Base-by-base conservation (phyloP, 1,140 invertebrate species). In the Drosophila repletoides region DNA sequence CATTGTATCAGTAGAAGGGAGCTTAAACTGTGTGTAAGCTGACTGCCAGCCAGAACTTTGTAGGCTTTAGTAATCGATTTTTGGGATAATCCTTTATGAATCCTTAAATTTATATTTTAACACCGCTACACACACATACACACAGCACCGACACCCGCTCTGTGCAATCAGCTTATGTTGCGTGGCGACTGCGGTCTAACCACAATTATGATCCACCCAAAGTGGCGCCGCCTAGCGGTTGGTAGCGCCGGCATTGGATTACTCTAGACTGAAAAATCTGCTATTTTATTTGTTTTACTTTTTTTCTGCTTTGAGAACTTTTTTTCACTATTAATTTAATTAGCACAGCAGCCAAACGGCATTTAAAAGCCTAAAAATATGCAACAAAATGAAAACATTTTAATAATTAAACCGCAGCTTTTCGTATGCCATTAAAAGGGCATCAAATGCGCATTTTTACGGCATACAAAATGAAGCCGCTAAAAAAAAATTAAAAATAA, bases 341-440 rank as follows among this genome's bases (percentile, higher is more conserved):
- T 77, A 84, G 74, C 60, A 34, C 65, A 41, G 3, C 34, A 60
- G 59, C 49, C 63, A 43, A 38, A 24, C 3, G 21, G n/a, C 55
- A 80, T 66, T 71, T 72, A 34, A 61, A 71, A 80, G 38, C 52
- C 58, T 69, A 58, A 58, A 72, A 64, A 58, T 69, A 64, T 72
- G 55, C 70, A 66, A 55, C 56, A 68, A 67, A 80, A 81, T 76
- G 76, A 61, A 80, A 80, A 58, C 79, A 83, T 84, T 79, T 83
- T 77, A 79, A 83, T 83, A 83, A 83, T 83, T 83, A 83, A 83
- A 83, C 79, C 79, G 38, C 79, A 77, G 24, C 52, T 64, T 55
- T 77, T 73, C 65, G 9, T 28, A 21, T 3, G 15, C 51, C 60
- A 46, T 63, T 63, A 63, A 58, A 46, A 34, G 55, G 10, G 55